Conservation (phyloP, 2,888 invertebrate species). For the Epistrophella euchroma region DNA sequence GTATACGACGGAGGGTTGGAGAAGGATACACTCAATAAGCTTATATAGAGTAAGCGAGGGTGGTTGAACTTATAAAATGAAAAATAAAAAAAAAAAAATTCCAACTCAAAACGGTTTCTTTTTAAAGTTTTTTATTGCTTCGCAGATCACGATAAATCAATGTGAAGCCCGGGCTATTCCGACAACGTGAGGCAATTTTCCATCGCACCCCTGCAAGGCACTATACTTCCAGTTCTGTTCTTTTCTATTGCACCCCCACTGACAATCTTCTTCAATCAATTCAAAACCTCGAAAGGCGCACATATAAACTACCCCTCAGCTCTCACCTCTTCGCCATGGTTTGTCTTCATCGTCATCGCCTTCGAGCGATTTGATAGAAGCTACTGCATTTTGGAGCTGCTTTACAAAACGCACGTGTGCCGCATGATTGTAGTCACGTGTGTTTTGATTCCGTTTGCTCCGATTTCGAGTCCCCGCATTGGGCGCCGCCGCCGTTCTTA, state of each 20-base stretch:
- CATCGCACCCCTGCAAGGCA: conserved; percentile 37
- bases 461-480: conserved; percentile 40
- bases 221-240: neutral
- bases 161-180: conserved; percentile 70
- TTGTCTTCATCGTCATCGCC: conserved; percentile 16
- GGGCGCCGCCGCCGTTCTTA: conserved; percentile 47
- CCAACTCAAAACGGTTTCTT: conserved; percentile 70
- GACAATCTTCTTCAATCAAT: conserved; percentile 74
- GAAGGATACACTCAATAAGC: conserved; percentile 39
- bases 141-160: conserved; percentile 77
- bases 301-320: conserved; percentile 17
- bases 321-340: neutral
- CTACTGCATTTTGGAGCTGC: conserved; percentile 68
- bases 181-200: conserved; percentile 67
- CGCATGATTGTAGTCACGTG: conserved; percentile 84
- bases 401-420: conserved; percentile 76
- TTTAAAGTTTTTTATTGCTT: conserved; percentile 75
- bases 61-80: conserved; percentile 50
- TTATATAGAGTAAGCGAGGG: conserved; percentile 16
- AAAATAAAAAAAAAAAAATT: conserved; percentile 24
- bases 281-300: conserved; percentile 66
- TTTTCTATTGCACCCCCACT: conserved; percentile 56
- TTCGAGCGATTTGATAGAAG: conserved; percentile 50
- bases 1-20: conserved; percentile 25
- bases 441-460: conserved; percentile 82